Conservation (phyloP, 1,140 invertebrate genomes). For the Colletes gigas region DNA sequence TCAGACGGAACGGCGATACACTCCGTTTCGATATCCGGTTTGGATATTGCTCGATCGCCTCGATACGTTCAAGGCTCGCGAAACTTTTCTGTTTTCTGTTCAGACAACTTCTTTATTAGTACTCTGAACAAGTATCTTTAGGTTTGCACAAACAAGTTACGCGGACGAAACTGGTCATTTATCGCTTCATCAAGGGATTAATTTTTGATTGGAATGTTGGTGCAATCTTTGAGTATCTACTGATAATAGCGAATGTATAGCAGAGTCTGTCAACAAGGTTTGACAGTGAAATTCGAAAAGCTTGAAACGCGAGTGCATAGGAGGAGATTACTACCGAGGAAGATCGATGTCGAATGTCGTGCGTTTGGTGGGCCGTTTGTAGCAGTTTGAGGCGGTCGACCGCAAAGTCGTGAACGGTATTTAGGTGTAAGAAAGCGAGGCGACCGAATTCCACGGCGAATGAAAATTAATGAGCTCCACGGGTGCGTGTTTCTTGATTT, state of each 20-base stretch:
- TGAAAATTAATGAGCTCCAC: slow-evolving; percentile 27
- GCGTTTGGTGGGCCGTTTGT: not conserved
- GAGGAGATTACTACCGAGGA: not conserved
- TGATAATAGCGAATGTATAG: too few relatives aligned
- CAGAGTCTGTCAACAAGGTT: too few relatives aligned
- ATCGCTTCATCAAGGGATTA: too few relatives aligned
- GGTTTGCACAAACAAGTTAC: too few relatives aligned
- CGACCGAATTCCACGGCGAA: slow-evolving; percentile 5
- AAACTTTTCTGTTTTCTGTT: not conserved
- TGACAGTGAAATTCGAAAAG: too few relatives aligned
- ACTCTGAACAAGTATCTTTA: too few relatives aligned
- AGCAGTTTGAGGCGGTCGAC: not conserved
- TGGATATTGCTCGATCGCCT: not conserved
- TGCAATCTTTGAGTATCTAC: not conserved
- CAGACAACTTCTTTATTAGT: too few relatives aligned
- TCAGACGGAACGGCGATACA: not conserved
- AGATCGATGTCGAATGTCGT: not conserved
- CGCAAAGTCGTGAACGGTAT: not conserved
- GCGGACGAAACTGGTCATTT: too few relatives aligned
- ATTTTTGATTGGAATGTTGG: not conserved
- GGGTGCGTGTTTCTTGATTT: slow-evolving; percentile 19
- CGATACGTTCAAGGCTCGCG: not conserved
- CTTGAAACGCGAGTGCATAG: too few relatives aligned
- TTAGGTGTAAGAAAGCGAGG: not conserved
- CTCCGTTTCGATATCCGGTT: not conserved